phyloP scores from a whole-genome alignment of 2,113 vertebrate genomes.

The Leptosomus discolor region DNA sequence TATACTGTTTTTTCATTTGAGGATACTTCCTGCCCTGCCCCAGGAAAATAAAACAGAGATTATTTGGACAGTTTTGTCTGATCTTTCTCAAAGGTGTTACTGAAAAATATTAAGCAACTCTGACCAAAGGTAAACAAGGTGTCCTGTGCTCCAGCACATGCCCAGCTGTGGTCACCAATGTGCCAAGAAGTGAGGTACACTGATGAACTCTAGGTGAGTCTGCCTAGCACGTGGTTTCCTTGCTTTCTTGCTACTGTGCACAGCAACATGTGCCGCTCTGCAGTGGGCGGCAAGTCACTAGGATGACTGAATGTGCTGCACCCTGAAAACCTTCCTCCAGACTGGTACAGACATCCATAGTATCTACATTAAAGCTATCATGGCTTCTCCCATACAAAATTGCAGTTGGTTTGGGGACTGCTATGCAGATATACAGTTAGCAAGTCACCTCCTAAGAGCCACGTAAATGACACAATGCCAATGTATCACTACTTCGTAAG shows the following conservation, averaged over 20 bases:
- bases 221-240: not conserved
- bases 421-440: not conserved
- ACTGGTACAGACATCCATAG: rapidly evolving
- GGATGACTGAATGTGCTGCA: not conserved
- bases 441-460: not conserved
- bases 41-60: not conserved
- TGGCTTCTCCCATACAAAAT: not conserved
- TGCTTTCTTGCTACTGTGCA: not conserved
- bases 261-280: not conserved
- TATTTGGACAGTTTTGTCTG: not conserved
- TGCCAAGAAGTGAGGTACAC: not conserved
- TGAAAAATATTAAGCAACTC: slow-evolving; percentile 1
- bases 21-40: not conserved
- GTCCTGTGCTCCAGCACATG: not conserved
- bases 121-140: not conserved
- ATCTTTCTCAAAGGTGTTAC: not conserved
- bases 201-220: not conserved
- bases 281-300: not conserved
- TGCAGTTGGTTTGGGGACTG: not conserved
- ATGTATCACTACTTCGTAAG: not conserved
- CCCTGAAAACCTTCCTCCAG: not conserved
- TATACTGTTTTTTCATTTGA: not conserved
- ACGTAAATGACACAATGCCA: not conserved
- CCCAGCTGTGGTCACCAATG: not conserved
- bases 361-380: not conserved